Base-by-base conservation (phyloP, 2,888 invertebrate species). In the Melolontha melolontha region DNA sequence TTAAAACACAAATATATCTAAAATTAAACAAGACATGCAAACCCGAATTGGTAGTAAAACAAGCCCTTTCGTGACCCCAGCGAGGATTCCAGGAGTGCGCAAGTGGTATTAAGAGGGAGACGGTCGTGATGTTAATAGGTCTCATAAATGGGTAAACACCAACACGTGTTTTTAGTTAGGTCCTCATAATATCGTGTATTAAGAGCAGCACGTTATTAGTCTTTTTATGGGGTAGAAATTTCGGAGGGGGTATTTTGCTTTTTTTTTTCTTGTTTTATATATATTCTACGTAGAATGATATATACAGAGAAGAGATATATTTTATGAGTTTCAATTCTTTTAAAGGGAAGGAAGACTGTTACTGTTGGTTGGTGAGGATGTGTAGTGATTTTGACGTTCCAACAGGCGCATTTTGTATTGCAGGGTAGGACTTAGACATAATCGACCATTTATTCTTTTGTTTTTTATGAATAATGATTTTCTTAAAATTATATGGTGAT, bases 161-260 rank as follows among this genome's bases (percentile, higher is more conserved):
- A 51, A 68, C 68, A 68, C 57, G 51, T 68, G 68, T 68, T 68
- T 55, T 64, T 68, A 68, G 68, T 68, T 68, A 68, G 64, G 55
- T 55, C 57, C 62, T 63, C 57, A 69, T 66, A 54, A 66, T 66
- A 62, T 59, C 47, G 39, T 66, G 44, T 52, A 69, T 69, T 66
- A 47, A 62, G 7, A 10, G 29, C 27, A n/a, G 29, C 22, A 59
- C 12, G 34, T 66, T 62, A 29, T 52, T 65, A 47, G 52, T 22
- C 54, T 14, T 40, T 42, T 42, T 39, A 40, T 40, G 63, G 63
- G 42, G 63, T 34, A 40, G 40, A 16, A 22, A 6, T 64, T 51
- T 49, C 34, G 27, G 10, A 10, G 50, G 41, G 40, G 51, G 22
- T 34, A 50, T 49, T 47, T 44, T 49, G 50, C 40, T 64, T 34